phyloP scores from a whole-genome alignment of 2,888 invertebrate genomes.

The Pandemis heparana region DNA sequence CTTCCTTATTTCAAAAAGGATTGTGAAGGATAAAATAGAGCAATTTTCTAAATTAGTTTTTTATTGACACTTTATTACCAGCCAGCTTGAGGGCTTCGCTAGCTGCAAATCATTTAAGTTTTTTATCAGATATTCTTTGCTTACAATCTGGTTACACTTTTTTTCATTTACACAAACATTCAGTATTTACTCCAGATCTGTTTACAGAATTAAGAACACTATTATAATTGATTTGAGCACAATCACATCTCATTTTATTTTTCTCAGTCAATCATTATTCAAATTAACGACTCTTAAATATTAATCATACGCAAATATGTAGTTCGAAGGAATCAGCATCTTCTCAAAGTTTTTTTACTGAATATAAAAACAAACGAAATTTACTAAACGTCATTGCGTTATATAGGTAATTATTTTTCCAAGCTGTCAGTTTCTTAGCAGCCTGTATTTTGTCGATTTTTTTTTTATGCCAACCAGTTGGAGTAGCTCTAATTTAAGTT shows the following conservation, averaged over 20 bases:
- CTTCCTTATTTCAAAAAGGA: not conserved
- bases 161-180: no score
- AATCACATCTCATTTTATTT: no score
- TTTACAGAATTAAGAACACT: no score
- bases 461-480: slow-evolving; percentile 13
- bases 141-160: not conserved
- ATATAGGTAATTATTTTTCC: not conserved
- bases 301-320: no score
- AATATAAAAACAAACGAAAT: not conserved
- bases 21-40: not conserved
- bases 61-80: not conserved
- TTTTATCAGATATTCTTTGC: not conserved
- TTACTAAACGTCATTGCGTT: not conserved
- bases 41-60: not conserved
- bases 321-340: no score
- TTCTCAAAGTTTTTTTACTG: no score
- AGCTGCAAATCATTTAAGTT: not conserved
- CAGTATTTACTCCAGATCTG: no score
- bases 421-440: not conserved
- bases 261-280: no score
- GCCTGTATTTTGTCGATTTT: not conserved
- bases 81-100: not conserved
- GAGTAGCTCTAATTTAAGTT: slow-evolving; percentile 1
- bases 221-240: no score
- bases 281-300: no score